Conservation (phyloP, 2,113 vertebrate species). For the Budorcas taxicolor region DNA sequence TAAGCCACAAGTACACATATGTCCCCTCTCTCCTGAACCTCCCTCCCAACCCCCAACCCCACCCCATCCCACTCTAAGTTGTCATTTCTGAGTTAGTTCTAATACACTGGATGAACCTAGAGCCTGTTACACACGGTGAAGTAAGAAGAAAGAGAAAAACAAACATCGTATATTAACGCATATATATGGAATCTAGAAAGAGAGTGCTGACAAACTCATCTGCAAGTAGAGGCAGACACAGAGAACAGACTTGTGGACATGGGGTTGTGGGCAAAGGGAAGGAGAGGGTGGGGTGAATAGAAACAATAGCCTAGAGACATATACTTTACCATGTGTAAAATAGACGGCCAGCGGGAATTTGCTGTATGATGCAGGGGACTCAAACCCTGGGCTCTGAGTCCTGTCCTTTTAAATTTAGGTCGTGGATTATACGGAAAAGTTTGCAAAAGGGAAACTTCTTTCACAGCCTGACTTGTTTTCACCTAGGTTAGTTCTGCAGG, state of each 20-base stretch:
- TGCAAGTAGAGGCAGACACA: neutral
- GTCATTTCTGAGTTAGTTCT: neutral
- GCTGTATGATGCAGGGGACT: neutral
- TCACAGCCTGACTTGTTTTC: neutral
- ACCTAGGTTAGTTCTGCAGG: neutral
- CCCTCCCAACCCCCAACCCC: neutral
- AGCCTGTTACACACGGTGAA: neutral
- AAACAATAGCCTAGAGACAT: neutral
- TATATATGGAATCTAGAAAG: neutral
- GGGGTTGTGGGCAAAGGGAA: rapidly evolving
- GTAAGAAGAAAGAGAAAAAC: neutral
- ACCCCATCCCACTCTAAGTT: neutral
- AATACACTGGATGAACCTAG: neutral
- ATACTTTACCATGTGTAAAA: neutral
- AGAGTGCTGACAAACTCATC: neutral
- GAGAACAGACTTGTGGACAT: neutral
- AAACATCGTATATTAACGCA: neutral
- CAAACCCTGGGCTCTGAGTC: neutral
- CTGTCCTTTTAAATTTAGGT: neutral
- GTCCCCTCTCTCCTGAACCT: neutral
- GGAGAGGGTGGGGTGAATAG: neutral
- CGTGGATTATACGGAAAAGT: neutral
- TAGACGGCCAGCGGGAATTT: neutral
- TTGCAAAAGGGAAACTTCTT: neutral
- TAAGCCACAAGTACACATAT: neutral